Evolutionary conservation across 2,888 invertebrate genomes (phyloP).

Genomic region (Drosophila melanocephala): DNA sequence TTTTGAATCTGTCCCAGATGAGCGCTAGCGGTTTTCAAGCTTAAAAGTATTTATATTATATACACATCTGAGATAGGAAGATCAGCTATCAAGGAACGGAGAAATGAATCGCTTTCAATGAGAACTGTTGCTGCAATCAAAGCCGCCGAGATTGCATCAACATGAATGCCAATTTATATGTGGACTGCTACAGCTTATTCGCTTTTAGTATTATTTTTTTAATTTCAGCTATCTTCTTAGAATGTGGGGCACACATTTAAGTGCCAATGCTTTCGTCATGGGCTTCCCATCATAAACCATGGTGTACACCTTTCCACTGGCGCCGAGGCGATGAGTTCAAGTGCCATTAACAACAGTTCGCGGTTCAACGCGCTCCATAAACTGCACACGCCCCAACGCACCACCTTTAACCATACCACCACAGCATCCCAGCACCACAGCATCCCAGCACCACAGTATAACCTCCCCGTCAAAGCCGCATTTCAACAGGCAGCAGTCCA

Average conservation of each 20-base stretch:
- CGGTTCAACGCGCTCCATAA: constrained; percentile 77
- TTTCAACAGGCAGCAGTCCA: constrained; percentile 15
- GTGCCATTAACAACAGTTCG: constrained; percentile 76
- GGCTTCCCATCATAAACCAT: constrained; percentile 5
- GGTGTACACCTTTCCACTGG: constrained; percentile 32
- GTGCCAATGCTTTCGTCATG: neutral
- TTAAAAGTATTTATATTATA: neutral
- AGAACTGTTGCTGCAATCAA: neutral
- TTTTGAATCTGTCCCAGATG: neutral
- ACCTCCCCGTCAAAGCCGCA: neutral
- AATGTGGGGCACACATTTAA: constrained; percentile 5
- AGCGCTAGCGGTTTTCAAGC: neutral
- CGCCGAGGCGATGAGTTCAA: constrained; percentile 56
- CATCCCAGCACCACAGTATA: neutral
- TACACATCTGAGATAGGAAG: neutral
- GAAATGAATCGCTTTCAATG: neutral
- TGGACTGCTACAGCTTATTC: neutral
- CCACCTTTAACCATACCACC: constrained; percentile 1
- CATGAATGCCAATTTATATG: neutral
- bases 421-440: neutral
- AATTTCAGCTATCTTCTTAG: constrained; percentile 14
- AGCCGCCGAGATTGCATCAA: neutral
- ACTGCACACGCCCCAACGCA: constrained; percentile 48
- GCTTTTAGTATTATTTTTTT: constrained; percentile 8
- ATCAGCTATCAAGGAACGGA: neutral